Evolutionary conservation across 1,140 invertebrate species (phyloP), one percentile per base, ranked within the genome.

Genomic region (Belonocnema kinseyi): DNA sequence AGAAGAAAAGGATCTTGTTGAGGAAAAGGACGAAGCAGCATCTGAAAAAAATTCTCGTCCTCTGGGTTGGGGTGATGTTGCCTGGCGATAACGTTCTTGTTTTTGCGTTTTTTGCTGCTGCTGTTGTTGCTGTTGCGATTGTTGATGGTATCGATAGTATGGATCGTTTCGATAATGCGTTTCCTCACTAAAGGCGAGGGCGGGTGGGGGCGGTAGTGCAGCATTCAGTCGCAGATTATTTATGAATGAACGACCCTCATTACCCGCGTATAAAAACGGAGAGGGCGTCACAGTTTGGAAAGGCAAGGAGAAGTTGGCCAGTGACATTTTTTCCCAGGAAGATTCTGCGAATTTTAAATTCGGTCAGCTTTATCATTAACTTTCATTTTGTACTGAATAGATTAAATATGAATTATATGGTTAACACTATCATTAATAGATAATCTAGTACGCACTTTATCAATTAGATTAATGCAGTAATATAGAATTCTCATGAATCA

Each of bases 221-320:
- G 85, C 86, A 58, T 90, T 90, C 50, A 88, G 70, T 33, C 81
- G 84, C 52, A 90, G 77, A 82, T 86, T 89, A 66, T 86, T 90
- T 11, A 83, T 82, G 0, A 83, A 72, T 52, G 84, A 78, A 10
- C 86, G 86, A 13, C 82, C 82, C 26, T 73, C 79, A 72, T 72
- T 78, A 26, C 80, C 84, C 16, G 83, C 78, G 50, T 88, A 89
- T 50, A 86, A 84, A 14, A 88, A 89, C 16, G 89, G 85, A 0
- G 89, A 81, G 50, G 85, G 82, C 12, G 87, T 87, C n/a, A 86
- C 85, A 73, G 86, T 77, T 53, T 89, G 88, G 81, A 85, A 91
- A 14, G 90, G 86, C 52, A 90, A 73, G 73, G 84, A 90, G 26
- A 90, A 91, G 76, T 91, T 91, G 26, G 83, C 80, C 78, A 91